Conservation (phyloP, 2,113 vertebrate genomes). For the Ceyx cyanopectus region DNA sequence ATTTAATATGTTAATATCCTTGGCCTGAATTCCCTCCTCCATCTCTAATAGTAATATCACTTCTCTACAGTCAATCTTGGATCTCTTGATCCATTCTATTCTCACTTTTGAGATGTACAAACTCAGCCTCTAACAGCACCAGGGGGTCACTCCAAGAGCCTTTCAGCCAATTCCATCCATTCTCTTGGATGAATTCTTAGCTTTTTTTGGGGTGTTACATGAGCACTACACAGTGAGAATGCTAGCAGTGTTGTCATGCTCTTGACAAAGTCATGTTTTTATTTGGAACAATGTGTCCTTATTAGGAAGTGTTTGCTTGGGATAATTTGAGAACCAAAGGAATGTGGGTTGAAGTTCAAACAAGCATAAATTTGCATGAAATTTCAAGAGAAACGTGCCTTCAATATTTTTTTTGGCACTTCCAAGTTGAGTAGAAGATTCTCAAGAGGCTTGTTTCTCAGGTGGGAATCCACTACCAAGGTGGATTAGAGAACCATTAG, state of each 20-base stretch:
- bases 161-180: background rate
- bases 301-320: conserved; percentile 10
- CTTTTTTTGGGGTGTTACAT: background rate
- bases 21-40: background rate
- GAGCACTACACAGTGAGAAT: background rate
- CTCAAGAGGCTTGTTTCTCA: background rate
- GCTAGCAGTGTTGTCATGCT: background rate
- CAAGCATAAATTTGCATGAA: conserved; percentile 54
- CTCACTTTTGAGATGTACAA: background rate
- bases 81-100: background rate
- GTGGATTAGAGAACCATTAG: too few relatives aligned
- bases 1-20: background rate
- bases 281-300: conserved; percentile 25
- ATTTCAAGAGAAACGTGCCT: background rate
- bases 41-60: background rate
- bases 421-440: background rate
- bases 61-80: background rate
- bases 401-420: background rate
- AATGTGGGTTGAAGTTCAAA: conserved; percentile 61
- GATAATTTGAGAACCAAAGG: conserved; percentile 41
- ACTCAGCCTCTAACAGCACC: background rate
- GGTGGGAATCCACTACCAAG: background rate
- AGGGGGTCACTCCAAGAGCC: background rate
- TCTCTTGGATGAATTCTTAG: background rate
- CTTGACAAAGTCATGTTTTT: background rate